Evolutionary conservation across 2,113 vertebrate species (phyloP), one percentile per base, ranked within the genome.

Genomic region (Trichechus manatus): DNA sequence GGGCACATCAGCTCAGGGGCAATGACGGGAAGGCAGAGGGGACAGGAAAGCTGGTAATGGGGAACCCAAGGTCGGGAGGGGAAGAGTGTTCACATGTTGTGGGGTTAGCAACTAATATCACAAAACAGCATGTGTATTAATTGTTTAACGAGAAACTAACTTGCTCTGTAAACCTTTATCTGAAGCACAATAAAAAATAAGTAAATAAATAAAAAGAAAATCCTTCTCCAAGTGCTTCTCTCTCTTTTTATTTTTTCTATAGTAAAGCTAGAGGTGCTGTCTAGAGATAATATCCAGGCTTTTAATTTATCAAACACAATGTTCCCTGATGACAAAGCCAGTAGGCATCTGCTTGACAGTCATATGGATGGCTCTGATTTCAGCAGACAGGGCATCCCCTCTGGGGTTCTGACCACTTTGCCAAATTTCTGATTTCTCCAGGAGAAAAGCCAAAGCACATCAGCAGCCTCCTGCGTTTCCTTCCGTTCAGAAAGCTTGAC

Each of bases 271-370:
- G 33, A 96, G 63, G 72, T 68, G 9, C 23, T 93, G 63, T 66
- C 77, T 86, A 70, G 36, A 87, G 72, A 85, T 86, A 72, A 19
- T 53, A 78, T 33, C 6, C 29, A 96, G 36, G 31, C 23, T 94
- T 94, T 95, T 33, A 79, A 91, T 86, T 91, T 11, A 70, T 93
- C 79, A 89, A 75, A n/a, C 39, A 89, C 61, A 83, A 88, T 91
- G n/a, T 50, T 95, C 39, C 42, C 42, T 64, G 15, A 42, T 70
- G 50, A 86, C 53, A 89, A 94, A 70, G 91, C 36, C 66, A 63
- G n/a, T 78, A 66, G n/a, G 15, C 19, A 87, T 27, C 42, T 50
- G 25, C 5, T 66, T 23, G 3, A 50, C 1, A 7, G 29, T 78
- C 27, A 44, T 29, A 23, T 39, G 39, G 20, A 42, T 92, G 22